phyloP scores from a whole-genome alignment of 1,140 invertebrate species.

The Campodea augens region DNA sequence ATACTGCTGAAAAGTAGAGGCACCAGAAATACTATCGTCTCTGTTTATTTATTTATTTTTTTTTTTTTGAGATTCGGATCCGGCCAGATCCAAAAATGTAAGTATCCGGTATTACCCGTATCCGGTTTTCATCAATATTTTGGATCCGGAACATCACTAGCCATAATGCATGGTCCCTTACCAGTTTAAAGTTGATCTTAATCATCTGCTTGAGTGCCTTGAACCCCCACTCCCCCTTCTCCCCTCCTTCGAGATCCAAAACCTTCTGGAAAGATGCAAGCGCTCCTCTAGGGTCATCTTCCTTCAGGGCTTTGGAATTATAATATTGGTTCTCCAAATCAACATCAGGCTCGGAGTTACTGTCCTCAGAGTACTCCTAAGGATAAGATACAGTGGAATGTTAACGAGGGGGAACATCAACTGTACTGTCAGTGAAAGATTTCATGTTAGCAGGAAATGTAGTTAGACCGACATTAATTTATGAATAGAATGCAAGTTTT shows the following conservation, averaged over 20 bases:
- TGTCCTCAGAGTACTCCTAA: conserved; percentile 87
- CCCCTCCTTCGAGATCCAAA: conserved; percentile 82
- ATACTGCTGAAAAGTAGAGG: too few species aligned
- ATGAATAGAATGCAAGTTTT: background rate
- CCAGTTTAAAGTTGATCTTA: conserved; percentile 98
- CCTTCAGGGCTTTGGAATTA: conserved; percentile 95
- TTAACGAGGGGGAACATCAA: too few species aligned
- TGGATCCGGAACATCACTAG: too few species aligned
- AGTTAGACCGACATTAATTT: background rate
- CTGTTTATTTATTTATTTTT: too few species aligned
- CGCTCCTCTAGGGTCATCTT: conserved; percentile 84
- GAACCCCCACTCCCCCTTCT: conserved; percentile 99
- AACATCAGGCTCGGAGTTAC: conserved; percentile 95
- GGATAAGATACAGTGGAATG: too few species aligned
- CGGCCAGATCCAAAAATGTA: too few species aligned
- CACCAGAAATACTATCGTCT: too few species aligned
- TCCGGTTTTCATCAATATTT: too few species aligned
- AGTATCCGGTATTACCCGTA: too few species aligned
- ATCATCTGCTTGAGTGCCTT: conserved; percentile 99
- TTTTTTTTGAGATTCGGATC: too few species aligned
- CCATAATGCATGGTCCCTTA: too few species aligned
- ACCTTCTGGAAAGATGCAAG: conserved; percentile 92
- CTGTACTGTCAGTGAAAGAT: too few species aligned
- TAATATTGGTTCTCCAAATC: conserved; percentile 99
- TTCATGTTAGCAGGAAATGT: conserved; percentile 2